Conservation (phyloP, 1,140 invertebrate species). For the Drosophila funebris region DNA sequence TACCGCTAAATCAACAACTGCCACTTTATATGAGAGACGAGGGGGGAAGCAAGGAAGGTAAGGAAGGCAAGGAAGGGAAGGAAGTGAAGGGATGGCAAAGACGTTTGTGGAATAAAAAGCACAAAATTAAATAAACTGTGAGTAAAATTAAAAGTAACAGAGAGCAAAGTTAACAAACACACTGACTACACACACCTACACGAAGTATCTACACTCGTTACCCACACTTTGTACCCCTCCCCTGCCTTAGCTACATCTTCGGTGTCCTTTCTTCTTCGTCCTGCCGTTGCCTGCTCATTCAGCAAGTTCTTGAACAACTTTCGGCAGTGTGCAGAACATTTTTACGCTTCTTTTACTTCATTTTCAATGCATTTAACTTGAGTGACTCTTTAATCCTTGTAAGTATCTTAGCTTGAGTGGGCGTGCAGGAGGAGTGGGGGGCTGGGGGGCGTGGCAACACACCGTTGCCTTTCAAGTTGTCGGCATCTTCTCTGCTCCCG, state of each 20-base stretch:
- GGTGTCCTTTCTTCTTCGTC: too few species aligned
- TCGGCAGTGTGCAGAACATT: slow-evolving; percentile 69
- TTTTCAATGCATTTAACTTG: slow-evolving; percentile 83
- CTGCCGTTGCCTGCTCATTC: not conserved
- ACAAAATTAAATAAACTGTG: slow-evolving; percentile 78
- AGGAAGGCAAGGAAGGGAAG: not conserved
- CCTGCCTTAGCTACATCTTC: too few species aligned
- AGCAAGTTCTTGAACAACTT: slow-evolving; percentile 51
- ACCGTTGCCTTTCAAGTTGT: slow-evolving; percentile 26
- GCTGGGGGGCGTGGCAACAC: not conserved
- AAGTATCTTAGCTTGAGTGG: slow-evolving; percentile 70
- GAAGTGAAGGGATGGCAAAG: not conserved
- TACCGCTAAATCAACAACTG: slow-evolving; percentile 83
- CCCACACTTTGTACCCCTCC: not conserved
- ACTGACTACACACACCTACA: slow-evolving; percentile 37
- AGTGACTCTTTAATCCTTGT: slow-evolving; percentile 83
- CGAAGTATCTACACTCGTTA: not conserved
- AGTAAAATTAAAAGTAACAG: slow-evolving; percentile 79
- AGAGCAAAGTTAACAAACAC: slow-evolving; percentile 40
- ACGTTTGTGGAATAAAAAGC: slow-evolving; percentile 43
- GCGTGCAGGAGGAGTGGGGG: not conserved
- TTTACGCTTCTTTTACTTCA: slow-evolving; percentile 81
- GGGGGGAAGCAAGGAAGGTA: not conserved
- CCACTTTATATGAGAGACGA: slow-evolving; percentile 54
- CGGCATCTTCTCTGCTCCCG: slow-evolving; percentile 29